phyloP scores from a whole-genome alignment of 1,140 invertebrate species.

The Schlechtendalia chinensis region DNA sequence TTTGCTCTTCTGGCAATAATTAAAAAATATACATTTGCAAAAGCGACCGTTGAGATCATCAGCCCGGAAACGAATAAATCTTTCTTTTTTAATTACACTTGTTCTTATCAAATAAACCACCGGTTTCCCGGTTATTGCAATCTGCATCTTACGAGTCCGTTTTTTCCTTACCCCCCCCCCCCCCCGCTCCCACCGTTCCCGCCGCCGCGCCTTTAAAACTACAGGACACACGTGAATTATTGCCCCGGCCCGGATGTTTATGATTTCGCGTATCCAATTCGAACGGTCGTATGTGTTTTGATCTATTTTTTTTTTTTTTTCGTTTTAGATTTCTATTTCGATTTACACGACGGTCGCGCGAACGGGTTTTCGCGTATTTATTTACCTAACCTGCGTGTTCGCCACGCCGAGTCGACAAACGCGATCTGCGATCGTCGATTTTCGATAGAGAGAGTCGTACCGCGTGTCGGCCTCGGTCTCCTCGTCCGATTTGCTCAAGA shows the following conservation, averaged over 20 bases:
- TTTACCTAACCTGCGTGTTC: no score
- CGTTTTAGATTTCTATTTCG: no score
- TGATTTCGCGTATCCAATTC: conserved; percentile 2
- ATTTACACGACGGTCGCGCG: background rate
- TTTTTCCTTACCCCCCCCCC: background rate
- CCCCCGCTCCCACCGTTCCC: no score
- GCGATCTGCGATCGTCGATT: no score
- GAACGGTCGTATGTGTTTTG: conserved; percentile 1
- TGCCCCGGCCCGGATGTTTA: background rate
- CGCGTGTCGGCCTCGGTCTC: no score
- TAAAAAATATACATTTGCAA: conserved; percentile 50
- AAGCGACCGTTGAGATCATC: conserved; percentile 47
- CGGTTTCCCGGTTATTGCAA: conserved; percentile 47
- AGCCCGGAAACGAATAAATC: conserved; percentile 49
- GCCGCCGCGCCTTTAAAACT: conserved; percentile 28
- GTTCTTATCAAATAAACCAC: conserved; percentile 50
- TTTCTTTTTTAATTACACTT: conserved; percentile 50
- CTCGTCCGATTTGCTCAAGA: no score
- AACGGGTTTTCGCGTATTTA: no score
- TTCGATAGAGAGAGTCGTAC: no score
- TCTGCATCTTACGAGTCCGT: conserved; percentile 46
- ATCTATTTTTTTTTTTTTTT: background rate
- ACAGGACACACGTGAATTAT: conserved; percentile 21
- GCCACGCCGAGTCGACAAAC: no score
- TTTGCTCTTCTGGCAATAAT: conserved; percentile 50